phyloP scores from a whole-genome alignment of 2,113 vertebrate genomes.

The Genyomyrus donnyi region DNA sequence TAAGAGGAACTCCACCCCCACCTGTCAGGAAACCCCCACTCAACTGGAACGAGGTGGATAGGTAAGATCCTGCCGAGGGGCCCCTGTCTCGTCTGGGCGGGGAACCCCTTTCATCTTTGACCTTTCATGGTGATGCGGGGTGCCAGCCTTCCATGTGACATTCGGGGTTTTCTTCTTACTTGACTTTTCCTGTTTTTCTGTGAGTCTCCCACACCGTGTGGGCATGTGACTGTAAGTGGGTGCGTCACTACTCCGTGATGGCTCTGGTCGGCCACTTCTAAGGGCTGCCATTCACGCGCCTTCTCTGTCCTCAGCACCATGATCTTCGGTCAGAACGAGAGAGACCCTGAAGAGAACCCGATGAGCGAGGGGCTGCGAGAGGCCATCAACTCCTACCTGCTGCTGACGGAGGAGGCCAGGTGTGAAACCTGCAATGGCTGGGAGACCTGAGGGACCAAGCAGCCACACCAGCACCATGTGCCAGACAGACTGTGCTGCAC shows the following conservation, averaged over 20 bases:
- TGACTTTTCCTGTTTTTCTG: background rate
- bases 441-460: constrained; percentile 31
- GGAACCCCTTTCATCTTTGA: background rate
- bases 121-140: background rate
- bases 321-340: constrained; percentile 47
- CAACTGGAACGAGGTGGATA: constrained; percentile 71
- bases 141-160: background rate
- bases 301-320: constrained; percentile 50
- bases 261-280: background rate
- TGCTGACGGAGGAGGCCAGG: constrained; percentile 51
- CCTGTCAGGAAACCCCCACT: constrained; percentile 50
- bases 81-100: background rate
- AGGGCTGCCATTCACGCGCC: background rate
- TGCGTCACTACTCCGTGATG: background rate
- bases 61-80: constrained; percentile 47
- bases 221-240: background rate
- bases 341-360: constrained; percentile 46
- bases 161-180: background rate
- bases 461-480: background rate
- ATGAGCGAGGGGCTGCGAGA: constrained; percentile 76
- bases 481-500: background rate
- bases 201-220: background rate
- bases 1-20: constrained; percentile 33
- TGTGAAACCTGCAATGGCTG: constrained; percentile 33
- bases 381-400: constrained; percentile 74